Conservation (phyloP, 1,140 invertebrate species). For the Mactra quadrangularis region DNA sequence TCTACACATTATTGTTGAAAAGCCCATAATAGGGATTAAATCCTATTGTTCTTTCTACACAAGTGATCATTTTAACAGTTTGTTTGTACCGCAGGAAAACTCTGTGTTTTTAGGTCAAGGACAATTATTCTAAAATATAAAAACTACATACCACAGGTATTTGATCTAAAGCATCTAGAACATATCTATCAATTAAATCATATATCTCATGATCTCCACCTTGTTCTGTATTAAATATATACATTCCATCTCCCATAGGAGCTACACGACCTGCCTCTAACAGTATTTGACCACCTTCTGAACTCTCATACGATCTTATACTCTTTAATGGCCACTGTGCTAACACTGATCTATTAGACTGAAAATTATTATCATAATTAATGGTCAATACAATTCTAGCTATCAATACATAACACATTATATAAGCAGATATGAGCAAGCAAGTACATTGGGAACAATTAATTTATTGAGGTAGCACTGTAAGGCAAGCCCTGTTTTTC, state of each 20-base stretch:
- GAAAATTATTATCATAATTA: constrained; percentile 35
- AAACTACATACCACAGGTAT: constrained; percentile 68
- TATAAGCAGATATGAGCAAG: no score
- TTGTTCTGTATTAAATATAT: constrained; percentile 71
- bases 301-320: constrained; percentile 78
- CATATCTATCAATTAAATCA: constrained; percentile 77
- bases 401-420: no score
- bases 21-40: no score
- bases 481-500: no score
- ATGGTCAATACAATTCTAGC: not conserved
- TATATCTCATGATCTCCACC: constrained; percentile 76
- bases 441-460: no score
- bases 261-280: constrained; percentile 77
- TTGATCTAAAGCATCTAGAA: constrained; percentile 75
- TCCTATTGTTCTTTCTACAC: no score
- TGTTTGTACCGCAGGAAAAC: no score
- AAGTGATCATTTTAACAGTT: no score
- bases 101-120: not conserved
- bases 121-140: not conserved
- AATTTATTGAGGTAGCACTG: no score
- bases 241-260: constrained; percentile 80
- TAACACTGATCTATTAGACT: constrained; percentile 73
- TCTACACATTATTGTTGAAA: no score
- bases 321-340: constrained; percentile 81
- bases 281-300: constrained; percentile 72